Evolutionary conservation across 1,140 invertebrate genomes (phyloP), one percentile per base, ranked within the genome.

Genomic region (Bombus soroeensis): DNA sequence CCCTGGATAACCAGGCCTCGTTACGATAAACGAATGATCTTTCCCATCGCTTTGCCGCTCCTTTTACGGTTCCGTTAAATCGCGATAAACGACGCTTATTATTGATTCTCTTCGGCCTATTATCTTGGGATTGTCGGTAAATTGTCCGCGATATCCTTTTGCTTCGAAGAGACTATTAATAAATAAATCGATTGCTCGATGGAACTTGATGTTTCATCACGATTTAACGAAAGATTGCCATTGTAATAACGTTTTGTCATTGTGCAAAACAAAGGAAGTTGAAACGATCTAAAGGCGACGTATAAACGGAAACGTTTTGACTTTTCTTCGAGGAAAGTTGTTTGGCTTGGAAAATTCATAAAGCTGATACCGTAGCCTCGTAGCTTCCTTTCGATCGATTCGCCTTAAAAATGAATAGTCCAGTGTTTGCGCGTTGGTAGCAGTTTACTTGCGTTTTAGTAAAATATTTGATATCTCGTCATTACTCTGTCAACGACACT

Each of bases 401-500:
- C 57, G 59, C 59, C 59, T 62, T 62, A 34, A 66, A 66, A 78
- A 72, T n/a, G 70, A 53, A 59, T 12, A 3, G 37, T 9, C 8
- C 74, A 12, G 13, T 6, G 32, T 79, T 43, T 71, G 37, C 13
- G 6, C 28, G n/a, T 34, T 9, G 47, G 15, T 70, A 47, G 18
- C 47, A 39, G 18, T 70, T 72, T 34, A 1, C 57, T 57, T 43
- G 64, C 59, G 59, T 77, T 64, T 57, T 62, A 87, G 62, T 85
- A 78, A 87, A 85, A 85, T 85, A 87, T 85, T 87, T 75, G 82
- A 87, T 87, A 85, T 85, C 43, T 41, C 57, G 78, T 75, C 71
- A 39, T 73, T 75, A 59, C n/a, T 43, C 18, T 39, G 59, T 73
- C 79, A 34, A 81, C 79, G 79, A 75, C 5, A 53, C 78, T 75